A percentile compares a stretch with the other conserved stretches of the same genome.
Evolutionary conservation across 1,140 invertebrate genomes (phyloP).

Genomic region (Ooceraea biroi): DNA sequence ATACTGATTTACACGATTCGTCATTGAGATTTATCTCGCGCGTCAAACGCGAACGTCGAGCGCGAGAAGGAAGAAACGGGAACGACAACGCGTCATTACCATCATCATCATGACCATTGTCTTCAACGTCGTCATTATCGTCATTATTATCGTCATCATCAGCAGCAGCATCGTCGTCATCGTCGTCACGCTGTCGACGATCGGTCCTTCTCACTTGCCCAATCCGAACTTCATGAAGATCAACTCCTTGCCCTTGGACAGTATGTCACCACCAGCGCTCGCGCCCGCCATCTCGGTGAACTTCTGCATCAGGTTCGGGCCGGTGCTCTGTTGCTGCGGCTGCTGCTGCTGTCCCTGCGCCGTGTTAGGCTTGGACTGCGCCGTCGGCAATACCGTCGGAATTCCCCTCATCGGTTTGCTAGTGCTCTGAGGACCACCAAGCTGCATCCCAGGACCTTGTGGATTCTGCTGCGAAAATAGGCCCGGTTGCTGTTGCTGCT

Average conservation of each 20-base stretch:
- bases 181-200: background rate
- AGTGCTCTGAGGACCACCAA: constrained; percentile 72
- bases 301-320: constrained; percentile 93
- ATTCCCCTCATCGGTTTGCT: constrained; percentile 86
- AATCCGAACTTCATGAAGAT: constrained; percentile 97
- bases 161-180: background rate
- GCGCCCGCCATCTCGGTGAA: constrained; percentile 91
- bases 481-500: constrained; percentile 84
- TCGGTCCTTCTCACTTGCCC: constrained; percentile 86
- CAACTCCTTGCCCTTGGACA: constrained; percentile 95
- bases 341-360: constrained; percentile 83
- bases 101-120: constrained; percentile 9
- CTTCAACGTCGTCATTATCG: background rate
- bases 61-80: constrained; percentile 48
- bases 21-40: background rate
- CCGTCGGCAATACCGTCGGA: constrained; percentile 88
- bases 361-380: constrained; percentile 82
- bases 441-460: constrained; percentile 76
- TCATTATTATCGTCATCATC: constrained; percentile 12
- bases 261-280: constrained; percentile 92
- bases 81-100: constrained; percentile 8
- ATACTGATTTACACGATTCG: constrained; percentile 47
- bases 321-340: constrained; percentile 82
- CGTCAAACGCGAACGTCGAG: background rate
- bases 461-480: constrained; percentile 78